phyloP scores from a whole-genome alignment of 2,797 vertebrate genomes.

The Yasuhikotakia modesta region DNA sequence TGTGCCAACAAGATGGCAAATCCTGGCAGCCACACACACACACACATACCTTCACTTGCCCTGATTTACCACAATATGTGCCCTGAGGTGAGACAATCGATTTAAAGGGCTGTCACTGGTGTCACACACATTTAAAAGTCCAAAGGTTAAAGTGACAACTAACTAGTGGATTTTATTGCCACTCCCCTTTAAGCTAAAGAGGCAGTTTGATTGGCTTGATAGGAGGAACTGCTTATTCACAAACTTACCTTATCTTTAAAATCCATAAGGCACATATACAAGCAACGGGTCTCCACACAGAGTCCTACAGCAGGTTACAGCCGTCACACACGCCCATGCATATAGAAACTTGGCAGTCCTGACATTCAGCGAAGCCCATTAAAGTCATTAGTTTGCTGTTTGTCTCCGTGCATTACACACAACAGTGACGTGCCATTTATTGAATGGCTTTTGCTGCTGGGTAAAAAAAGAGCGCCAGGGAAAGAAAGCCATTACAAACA shows the following conservation, averaged over 20 bases:
- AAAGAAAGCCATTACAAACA: slow-evolving; percentile 80
- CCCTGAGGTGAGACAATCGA: slow-evolving; percentile 31
- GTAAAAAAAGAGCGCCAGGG: slow-evolving; percentile 68
- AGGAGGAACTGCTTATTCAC: background rate
- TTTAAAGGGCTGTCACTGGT: slow-evolving; percentile 25
- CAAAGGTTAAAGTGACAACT: slow-evolving; percentile 46
- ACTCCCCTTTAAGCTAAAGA: slow-evolving; percentile 22
- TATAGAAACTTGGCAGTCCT: slow-evolving; percentile 39
- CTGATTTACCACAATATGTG: slow-evolving; percentile 24
- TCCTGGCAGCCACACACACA: background rate
- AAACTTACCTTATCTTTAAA: background rate
- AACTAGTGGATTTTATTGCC: slow-evolving; percentile 22
- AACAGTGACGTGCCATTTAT: slow-evolving; percentile 62
- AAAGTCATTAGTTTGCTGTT: slow-evolving; percentile 57
- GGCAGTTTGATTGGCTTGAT: background rate
- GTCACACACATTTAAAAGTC: slow-evolving; percentile 17
- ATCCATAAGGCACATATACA: background rate
- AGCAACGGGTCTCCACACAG: background rate
- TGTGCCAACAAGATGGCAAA: background rate
- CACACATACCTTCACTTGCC: slow-evolving; percentile 40
- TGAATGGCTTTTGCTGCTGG: slow-evolving; percentile 66
- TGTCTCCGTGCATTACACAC: slow-evolving; percentile 55
- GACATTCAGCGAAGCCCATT: slow-evolving; percentile 53
- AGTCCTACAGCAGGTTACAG: slow-evolving; percentile 16
- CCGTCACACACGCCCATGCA: slow-evolving; percentile 22